Conservation (phyloP, 2,797 vertebrate genomes). For the Zenarchopterus dispar region DNA sequence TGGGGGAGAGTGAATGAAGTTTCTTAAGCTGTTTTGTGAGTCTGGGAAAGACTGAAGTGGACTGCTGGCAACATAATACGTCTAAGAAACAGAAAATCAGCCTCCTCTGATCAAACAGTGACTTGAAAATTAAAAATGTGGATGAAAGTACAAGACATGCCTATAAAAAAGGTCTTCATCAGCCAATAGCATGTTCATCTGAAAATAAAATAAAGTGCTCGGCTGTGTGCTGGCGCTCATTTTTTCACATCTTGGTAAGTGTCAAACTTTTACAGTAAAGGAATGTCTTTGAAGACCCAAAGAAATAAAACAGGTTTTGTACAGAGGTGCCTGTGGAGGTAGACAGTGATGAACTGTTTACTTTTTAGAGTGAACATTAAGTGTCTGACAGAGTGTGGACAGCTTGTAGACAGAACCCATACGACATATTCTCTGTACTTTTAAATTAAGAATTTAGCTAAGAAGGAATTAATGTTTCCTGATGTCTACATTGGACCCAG, state of each 20-base stretch:
- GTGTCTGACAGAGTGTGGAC: constrained; percentile 25
- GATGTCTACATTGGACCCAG: constrained; percentile 22
- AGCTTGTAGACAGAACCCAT: constrained; percentile 28
- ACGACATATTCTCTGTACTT: constrained; percentile 32
- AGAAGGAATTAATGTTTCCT: constrained; percentile 58
- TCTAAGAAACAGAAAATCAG: too few species aligned
- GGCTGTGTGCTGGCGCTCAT: background rate
- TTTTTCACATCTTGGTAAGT: constrained; percentile 8
- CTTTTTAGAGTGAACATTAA: constrained; percentile 22
- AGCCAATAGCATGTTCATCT: background rate
- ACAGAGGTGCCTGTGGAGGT: constrained; percentile 14
- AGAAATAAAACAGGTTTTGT: constrained; percentile 37
- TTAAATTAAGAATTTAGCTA: too few species aligned
- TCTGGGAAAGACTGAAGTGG: too few species aligned
- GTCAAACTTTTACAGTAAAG: constrained; percentile 15
- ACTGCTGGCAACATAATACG: too few species aligned
- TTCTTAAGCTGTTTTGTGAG: too few species aligned
- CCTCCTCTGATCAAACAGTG: too few species aligned
- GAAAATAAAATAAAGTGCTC: background rate
- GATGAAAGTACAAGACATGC: too few species aligned
- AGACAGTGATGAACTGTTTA: constrained; percentile 64
- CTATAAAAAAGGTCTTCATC: background rate
- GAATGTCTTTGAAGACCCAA: constrained; percentile 19
- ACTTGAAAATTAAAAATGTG: too few species aligned
- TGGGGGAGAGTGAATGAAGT: too few species aligned